phyloP scores from a whole-genome alignment of 2,113 vertebrate species.

The Cyprinus carpio region DNA sequence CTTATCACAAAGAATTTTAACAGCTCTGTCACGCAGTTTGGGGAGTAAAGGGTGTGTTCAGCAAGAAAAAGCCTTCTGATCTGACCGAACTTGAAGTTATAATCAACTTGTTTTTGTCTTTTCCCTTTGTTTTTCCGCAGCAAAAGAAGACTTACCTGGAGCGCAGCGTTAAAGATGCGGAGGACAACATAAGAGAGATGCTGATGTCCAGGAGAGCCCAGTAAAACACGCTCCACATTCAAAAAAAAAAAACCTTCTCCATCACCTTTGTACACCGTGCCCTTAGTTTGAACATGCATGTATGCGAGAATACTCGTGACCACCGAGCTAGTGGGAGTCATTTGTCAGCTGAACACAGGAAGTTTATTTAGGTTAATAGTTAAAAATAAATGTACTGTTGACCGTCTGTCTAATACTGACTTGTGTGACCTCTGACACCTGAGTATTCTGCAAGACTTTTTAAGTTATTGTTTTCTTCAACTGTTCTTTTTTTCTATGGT shows the following conservation, averaged over 20 bases:
- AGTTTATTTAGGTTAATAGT: conserved; percentile 27
- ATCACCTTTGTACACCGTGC: conserved; percentile 28
- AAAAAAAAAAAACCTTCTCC: background rate
- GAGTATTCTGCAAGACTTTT: background rate
- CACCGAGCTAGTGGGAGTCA: background rate
- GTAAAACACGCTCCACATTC: conserved; percentile 61
- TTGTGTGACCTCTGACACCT: background rate
- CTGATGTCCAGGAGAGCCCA: conserved; percentile 89
- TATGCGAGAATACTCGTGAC: background rate
- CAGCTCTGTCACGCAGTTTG: conserved; percentile 15
- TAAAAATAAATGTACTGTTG: conserved; percentile 19
- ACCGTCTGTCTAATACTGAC: background rate
- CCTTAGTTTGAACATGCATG: conserved; percentile 42
- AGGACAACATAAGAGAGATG: conserved; percentile 97
- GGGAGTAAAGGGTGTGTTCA: conserved; percentile 32
- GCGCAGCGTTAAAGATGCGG: conserved; percentile 92
- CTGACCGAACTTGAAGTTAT: background rate
- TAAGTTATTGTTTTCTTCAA: background rate
- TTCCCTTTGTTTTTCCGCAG: conserved; percentile 71
- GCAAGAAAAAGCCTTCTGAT: conserved; percentile 4
- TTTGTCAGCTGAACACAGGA: conserved; percentile 25
- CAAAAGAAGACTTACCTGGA: conserved; percentile 95
- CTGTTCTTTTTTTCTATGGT: conserved; percentile 26
- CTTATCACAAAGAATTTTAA: conserved; percentile 39
- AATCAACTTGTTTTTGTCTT: background rate